phyloP scores from a whole-genome alignment of 2,888 invertebrate genomes.

The Euzophera pinguis region DNA sequence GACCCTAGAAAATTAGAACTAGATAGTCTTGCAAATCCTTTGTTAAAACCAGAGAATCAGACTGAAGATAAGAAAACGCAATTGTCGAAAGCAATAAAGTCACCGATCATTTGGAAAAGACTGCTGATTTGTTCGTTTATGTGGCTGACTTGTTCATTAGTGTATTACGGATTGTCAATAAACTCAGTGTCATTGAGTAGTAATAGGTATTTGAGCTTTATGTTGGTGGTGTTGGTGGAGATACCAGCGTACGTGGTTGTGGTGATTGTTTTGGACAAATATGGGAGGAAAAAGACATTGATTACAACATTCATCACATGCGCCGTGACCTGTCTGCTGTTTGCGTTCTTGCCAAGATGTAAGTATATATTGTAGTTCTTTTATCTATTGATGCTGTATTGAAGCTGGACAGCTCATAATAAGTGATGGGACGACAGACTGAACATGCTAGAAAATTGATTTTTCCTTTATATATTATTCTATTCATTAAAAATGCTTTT shows the following conservation, averaged over 20 bases:
- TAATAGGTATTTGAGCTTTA: constrained; percentile 88
- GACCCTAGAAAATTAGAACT: constrained; percentile 70
- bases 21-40: constrained; percentile 62
- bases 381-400: too few species aligned
- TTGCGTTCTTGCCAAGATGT: constrained; percentile 82
- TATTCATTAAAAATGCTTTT: too few species aligned
- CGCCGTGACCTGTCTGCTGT: constrained; percentile 79
- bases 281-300: constrained; percentile 83
- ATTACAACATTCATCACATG: constrained; percentile 81
- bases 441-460: too few species aligned
- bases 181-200: constrained; percentile 87
- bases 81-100: constrained; percentile 73
- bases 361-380: constrained; percentile 35
- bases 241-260: constrained; percentile 86
- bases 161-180: constrained; percentile 89
- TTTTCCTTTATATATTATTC: too few species aligned
- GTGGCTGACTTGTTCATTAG: constrained; percentile 89
- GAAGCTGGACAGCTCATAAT: too few species aligned
- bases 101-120: constrained; percentile 78
- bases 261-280: constrained; percentile 82
- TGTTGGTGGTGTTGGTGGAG: constrained; percentile 82
- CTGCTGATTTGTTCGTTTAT: constrained; percentile 84
- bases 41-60: constrained; percentile 51
- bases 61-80: constrained; percentile 60
- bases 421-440: too few species aligned